Evolutionary conservation across 2,797 vertebrate genomes (phyloP).

Genomic region (Manis javanica): DNA sequence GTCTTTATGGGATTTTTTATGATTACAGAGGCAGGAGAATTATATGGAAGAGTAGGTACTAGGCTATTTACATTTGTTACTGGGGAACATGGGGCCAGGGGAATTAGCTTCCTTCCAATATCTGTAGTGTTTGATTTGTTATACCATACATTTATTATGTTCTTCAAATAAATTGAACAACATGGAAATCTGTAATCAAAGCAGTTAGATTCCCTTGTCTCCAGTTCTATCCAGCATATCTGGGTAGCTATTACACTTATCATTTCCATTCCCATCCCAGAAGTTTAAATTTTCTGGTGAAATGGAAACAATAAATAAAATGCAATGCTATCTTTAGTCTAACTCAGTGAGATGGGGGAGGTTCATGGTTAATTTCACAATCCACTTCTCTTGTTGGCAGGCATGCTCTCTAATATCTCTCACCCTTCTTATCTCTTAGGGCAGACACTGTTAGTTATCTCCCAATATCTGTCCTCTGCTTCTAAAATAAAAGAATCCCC

Average conservation of each 20-base stretch:
- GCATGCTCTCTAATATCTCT: neutral
- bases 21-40: neutral
- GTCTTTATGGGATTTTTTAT: neutral
- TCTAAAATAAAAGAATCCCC: neutral
- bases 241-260: neutral
- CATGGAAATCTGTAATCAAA: neutral
- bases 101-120: neutral
- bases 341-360: neutral
- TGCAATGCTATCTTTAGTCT: neutral
- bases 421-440: neutral
- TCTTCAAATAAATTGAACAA: slow-evolving; percentile 13
- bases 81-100: neutral
- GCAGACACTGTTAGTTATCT: neutral
- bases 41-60: neutral
- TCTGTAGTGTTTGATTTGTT: neutral
- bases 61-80: neutral
- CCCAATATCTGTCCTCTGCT: neutral
- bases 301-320: neutral
- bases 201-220: neutral
- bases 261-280: neutral
- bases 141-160: neutral
- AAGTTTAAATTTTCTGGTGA: neutral
- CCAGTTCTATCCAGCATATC: neutral
- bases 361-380: neutral
- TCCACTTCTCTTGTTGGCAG: neutral